Conservation (phyloP, 2,888 invertebrate genomes). For the Agrilus cyanescens region DNA sequence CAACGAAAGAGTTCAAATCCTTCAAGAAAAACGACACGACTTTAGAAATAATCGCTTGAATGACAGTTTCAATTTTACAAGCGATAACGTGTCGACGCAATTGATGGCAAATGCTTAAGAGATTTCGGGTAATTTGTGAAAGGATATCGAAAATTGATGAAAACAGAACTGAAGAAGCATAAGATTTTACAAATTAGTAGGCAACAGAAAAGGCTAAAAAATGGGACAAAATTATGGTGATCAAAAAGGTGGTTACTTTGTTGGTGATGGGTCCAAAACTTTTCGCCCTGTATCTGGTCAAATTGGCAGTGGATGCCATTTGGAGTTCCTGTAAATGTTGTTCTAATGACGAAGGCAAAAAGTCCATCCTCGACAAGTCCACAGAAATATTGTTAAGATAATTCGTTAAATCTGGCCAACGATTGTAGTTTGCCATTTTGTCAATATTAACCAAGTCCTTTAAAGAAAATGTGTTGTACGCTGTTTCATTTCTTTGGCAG, state of each 20-base stretch:
- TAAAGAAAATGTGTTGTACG: conserved; percentile 62
- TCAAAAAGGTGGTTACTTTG: conserved; percentile 34
- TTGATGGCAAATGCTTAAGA: no score
- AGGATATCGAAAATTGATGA: no score
- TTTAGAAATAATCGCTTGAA: no score
- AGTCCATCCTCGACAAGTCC: conserved; percentile 43
- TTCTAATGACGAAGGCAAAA: conserved; percentile 47
- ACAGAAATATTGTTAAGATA: conserved; percentile 42
- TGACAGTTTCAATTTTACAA: no score
- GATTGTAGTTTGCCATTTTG: conserved; percentile 50
- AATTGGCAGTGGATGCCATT: conserved; percentile 45
- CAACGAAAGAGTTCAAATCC: no score
- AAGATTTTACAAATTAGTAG: no score
- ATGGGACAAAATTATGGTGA: no score
- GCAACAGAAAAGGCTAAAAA: no score
- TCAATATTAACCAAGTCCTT: conserved; percentile 58
- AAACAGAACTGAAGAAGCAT: no score
- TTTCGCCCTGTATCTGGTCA: conserved; percentile 42
- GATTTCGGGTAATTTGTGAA: no score
- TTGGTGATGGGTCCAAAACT: conserved; percentile 50
- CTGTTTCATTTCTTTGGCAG: conserved; percentile 58
- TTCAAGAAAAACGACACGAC: no score
- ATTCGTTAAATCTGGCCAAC: conserved; percentile 48
- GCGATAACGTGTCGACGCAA: no score
- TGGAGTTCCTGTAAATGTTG: conserved; percentile 46